Conservation (phyloP, 2,113 vertebrate species). For the Hypomesus transpacificus region DNA sequence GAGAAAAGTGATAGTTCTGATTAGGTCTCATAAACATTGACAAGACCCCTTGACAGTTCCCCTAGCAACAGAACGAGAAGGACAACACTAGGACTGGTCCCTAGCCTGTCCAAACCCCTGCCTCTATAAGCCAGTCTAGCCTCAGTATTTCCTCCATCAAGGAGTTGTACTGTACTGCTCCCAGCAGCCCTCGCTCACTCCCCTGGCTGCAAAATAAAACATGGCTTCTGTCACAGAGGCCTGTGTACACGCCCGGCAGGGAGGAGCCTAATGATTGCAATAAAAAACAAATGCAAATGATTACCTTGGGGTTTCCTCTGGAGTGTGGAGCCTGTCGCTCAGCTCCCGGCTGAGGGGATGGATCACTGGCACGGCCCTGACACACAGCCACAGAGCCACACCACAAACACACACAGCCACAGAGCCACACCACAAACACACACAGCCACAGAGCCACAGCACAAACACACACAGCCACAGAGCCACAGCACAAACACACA, state of each 20-base stretch:
- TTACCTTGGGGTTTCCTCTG: constrained; percentile 71
- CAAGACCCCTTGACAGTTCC: too few species aligned
- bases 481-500: constrained; percentile 64
- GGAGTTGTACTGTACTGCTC: constrained; percentile 51
- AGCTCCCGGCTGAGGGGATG: constrained; percentile 63
- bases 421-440: constrained; percentile 64
- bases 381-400: constrained; percentile 52
- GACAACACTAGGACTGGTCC: too few species aligned
- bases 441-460: too few species aligned
- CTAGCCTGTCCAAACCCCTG: constrained; percentile 14
- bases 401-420: constrained; percentile 61
- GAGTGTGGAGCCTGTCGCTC: constrained; percentile 64
- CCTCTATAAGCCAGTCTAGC: constrained; percentile 50
- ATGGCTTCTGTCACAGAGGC: constrained; percentile 65
- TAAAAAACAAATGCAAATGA: constrained; percentile 76
- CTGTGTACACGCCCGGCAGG: constrained; percentile 56
- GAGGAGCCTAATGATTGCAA: constrained; percentile 69
- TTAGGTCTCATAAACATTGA: neutral
- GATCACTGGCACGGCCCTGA: constrained; percentile 64
- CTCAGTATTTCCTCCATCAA: constrained; percentile 56
- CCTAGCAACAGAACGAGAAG: too few species aligned
- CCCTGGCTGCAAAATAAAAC: constrained; percentile 68
- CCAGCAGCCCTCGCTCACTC: constrained; percentile 54
- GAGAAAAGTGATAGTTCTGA: neutral
- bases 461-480: constrained; percentile 43